phyloP scores from a whole-genome alignment of 2,113 vertebrate species.

The Noturus placidus region DNA sequence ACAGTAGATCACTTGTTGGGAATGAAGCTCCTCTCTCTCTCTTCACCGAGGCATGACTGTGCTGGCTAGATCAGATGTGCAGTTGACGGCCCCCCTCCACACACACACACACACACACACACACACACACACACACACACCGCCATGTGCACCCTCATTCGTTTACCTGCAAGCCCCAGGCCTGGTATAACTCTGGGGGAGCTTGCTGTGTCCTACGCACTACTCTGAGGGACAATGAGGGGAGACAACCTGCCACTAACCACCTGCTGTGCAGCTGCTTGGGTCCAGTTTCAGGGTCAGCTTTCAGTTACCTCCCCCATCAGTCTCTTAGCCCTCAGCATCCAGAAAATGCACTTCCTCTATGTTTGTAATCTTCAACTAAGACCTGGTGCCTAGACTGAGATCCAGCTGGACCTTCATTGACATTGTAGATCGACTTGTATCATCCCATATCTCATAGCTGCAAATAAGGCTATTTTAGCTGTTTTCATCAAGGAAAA shows the following conservation, averaged over 20 bases:
- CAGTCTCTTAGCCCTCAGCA: constrained; percentile 27
- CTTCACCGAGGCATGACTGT: constrained; percentile 45
- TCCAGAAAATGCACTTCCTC: constrained; percentile 18
- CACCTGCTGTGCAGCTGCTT: constrained; percentile 79
- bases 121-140: constrained; percentile 22
- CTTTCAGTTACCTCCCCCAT: constrained; percentile 55
- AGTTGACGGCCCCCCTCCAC: constrained; percentile 12
- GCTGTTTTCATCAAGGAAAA: not conserved
- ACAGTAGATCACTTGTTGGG: constrained; percentile 22
- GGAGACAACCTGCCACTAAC: constrained; percentile 71
- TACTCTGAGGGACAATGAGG: constrained; percentile 67
- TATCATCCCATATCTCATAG: not conserved
- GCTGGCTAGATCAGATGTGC: constrained; percentile 55
- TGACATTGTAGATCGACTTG: not conserved
- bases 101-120: not conserved
- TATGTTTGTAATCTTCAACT: constrained; percentile 19
- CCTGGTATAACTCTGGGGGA: constrained; percentile 33
- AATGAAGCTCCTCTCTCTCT: constrained; percentile 32
- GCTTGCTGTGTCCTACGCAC: constrained; percentile 26
- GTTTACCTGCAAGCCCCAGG: constrained; percentile 48
- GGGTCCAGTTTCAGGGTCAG: constrained; percentile 73
- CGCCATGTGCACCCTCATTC: not conserved
- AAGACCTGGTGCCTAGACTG: not conserved
- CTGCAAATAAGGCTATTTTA: not conserved
- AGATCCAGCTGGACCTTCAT: constrained; percentile 2